Evolutionary conservation across 1,140 invertebrate species (phyloP), one percentile per base, ranked within the genome.

Genomic region (Agrypnia vestita): DNA sequence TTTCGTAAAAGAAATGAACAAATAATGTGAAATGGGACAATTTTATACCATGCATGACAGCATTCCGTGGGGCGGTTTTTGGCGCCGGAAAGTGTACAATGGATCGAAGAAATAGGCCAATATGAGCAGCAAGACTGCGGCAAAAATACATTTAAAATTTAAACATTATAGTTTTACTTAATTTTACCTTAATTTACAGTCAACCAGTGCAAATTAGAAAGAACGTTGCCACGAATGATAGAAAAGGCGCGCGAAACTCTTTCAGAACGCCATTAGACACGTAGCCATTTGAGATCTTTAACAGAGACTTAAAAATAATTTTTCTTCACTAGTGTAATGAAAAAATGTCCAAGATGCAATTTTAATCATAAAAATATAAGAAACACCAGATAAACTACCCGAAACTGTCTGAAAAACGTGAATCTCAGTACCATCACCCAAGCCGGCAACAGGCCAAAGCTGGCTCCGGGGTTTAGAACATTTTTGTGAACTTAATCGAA

Each of bases 201-300:
- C 21, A 51, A 49, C 12, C 19, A 49, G 51, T 4, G 46, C 13
- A 51, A 71, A 71, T 25, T 51, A 71, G 46, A 71, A 25, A 71
- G n/a, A 64, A 59, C 88, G 86, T 87, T 87, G 88, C 71, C 71
- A 74, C 88, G 88, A 89, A 89, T 86, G 86, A 86, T 86, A 86
- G 86, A 88, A 88, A 87, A 88, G 88, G 88, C 88, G 88, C 88
- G 88, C 88, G 88, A 89, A 89, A 88, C 87, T 84, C 86, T 86
- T 83, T 85, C 86, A 86, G 86, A 88, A 85, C 88, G 88, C 88
- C 88, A 89, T 89, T 84, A 88, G 87, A 89, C 88, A 89, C 88
- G 88, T 89, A 87, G 88, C 77, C 69, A 72, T 62, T 74, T 73
- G 56, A 62, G 67, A 69, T 79, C 51, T 74, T 74, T 56, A 56